phyloP scores from a whole-genome alignment of 2,113 vertebrate genomes.

The Sinosuthora webbiana region DNA sequence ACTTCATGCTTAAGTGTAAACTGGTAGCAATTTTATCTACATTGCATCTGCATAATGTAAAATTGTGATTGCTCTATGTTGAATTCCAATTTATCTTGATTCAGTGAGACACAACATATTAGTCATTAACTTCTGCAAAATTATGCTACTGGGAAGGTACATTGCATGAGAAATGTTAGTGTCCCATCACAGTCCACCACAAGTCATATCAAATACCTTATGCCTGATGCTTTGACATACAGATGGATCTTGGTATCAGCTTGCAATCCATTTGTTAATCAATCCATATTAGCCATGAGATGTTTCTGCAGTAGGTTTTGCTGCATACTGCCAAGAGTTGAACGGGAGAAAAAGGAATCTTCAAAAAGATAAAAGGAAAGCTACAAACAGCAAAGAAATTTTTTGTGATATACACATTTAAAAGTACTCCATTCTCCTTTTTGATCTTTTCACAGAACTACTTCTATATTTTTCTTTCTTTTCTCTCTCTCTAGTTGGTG shows the following conservation, averaged over 20 bases:
- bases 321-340: not conserved
- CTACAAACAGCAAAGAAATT: not conserved
- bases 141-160: not conserved
- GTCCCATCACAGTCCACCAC: not conserved
- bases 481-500: not conserved
- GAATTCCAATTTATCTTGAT: not conserved
- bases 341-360: not conserved
- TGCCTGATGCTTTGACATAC: not conserved
- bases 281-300: not conserved
- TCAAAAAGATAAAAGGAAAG: not conserved
- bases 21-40: not conserved
- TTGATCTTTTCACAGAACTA: not conserved
- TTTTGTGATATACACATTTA: not conserved
- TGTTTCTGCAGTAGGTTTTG: not conserved
- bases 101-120: slow-evolving; percentile 11
- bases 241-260: not conserved
- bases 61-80: not conserved
- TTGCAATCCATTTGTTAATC: slow-evolving; percentile 26
- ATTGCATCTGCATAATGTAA: not conserved
- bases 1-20: not conserved
- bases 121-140: not conserved
- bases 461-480: not conserved
- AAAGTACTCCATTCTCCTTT: not conserved
- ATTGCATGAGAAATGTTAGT: not conserved
- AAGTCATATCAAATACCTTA: not conserved